A percentile compares a stretch with the other conserved stretches of the same genome.
Evolutionary conservation across 2,888 invertebrate species (phyloP).

Genomic region (Lasioglossum lativentre): DNA sequence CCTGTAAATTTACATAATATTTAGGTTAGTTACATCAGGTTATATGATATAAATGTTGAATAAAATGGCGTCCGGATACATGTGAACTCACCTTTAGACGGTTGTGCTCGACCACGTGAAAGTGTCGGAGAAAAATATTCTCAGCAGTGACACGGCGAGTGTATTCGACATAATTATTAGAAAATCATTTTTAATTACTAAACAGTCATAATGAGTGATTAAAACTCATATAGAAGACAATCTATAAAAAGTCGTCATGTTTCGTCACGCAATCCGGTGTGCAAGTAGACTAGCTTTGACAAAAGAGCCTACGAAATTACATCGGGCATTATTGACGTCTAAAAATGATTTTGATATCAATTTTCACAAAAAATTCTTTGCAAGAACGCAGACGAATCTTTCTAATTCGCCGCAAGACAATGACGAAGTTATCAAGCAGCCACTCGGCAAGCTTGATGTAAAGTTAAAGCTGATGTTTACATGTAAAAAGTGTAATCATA

Average conservation of each 20-base stretch:
- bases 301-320: neutral
- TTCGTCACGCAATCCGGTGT: conserved; percentile 35
- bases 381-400: neutral
- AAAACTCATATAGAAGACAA: neutral
- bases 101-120: conserved; percentile 5
- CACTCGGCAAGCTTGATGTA: conserved; percentile 84
- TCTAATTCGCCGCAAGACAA: neutral
- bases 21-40: too few relatives aligned
- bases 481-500: conserved; percentile 94
- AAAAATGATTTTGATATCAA: neutral
- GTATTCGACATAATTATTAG: neutral
- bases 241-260: conserved; percentile 28
- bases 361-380: neutral
- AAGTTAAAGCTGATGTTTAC: conserved; percentile 92
- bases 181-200: neutral
- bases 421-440: conserved; percentile 31
- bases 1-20: neutral
- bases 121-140: neutral
- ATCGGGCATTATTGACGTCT: neutral
- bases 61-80: conserved; percentile 14
- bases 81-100: conserved; percentile 2
- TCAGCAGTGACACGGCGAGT: neutral
- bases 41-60: neutral
- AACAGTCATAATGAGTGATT: neutral
- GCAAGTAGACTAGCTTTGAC: conserved; percentile 14